Evolutionary conservation across 2,113 vertebrate species (phyloP), one percentile per base, ranked within the genome.

Genomic region (Cynopterus brachyotis): DNA sequence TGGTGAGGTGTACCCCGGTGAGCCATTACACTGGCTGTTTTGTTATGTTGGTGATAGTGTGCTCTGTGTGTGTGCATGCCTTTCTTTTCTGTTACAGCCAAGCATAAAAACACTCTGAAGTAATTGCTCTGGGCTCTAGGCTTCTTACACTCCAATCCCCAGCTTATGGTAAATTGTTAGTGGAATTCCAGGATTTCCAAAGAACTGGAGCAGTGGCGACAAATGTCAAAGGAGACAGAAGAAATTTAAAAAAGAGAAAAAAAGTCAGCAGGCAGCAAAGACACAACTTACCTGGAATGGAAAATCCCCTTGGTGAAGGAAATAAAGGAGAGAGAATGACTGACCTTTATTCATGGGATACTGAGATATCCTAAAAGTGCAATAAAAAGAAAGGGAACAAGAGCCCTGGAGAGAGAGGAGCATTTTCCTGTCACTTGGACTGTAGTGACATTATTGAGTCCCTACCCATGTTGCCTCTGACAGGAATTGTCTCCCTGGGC

Each of bases 201-300:
- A 84, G 76, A 37, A 66, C 88, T 57, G 5, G 19, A 82, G 72
- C 37, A 88, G 57, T 1, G 35, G 57, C 2, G 35, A 73, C 47
- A 92, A 93, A 96, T 92, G 72, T 89, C 86, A 95, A 91, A 96
- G 69, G 32, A 93, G 70, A 93, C 40, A 89, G 47, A 85, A 76
- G 57, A 89, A 85, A 95, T n/a, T 9, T 53, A 47, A 45, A 50
- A 59, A 5, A 91, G n/a, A 86, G 30, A 66, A 22, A 57, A 9
- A 69, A 50, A 84, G 19, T 69, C 67, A 73, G 72, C 45, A 93
- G 80, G 84, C 24, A 59, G 91, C 55, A 85, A 81, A 96, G 70
- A 87, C 40, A 30, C 45, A 92, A 90, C 59, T 94, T 78, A 60
- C 60, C 32, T 50, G 28, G 20, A 78, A 92, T 40, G 69, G 47